Base-by-base conservation (phyloP, 2,888 invertebrate genomes). In the Neocrepidodera transversa region DNA sequence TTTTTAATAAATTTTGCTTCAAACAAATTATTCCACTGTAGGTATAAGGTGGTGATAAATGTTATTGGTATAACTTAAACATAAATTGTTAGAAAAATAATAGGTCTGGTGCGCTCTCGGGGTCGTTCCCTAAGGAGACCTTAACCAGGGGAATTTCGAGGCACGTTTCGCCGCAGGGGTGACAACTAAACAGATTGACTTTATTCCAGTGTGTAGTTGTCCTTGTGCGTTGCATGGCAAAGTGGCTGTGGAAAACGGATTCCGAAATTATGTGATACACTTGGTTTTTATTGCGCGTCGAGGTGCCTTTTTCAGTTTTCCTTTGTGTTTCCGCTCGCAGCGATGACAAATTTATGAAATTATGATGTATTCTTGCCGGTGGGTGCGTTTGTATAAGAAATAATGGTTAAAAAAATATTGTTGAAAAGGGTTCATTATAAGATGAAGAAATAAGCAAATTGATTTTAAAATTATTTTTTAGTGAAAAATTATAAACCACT, bases 181-280 rank as follows among this genome's bases (percentile, higher is more conserved):
- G 72, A 70, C 72, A 72, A 71, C 73, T 70, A 72, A 73, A 72
- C 73, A 71, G 72, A 73, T 73, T 72, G 72, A 70, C 70, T 72
- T 70, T 71, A 70, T 72, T 70, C 68, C 66, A 65, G 36, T 35
- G 61, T 59, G 54, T 57, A 59, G 64, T 61, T 59, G 55, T 59
- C 52, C 48, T 52, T 55, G 58, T 58, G 58, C 43, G 36, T 56
- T 53, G 60, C 56, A 50, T 42, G 49, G 45, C 30, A 28, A 57
- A 58, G 32, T 57, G 5, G 43, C 20, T 50, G 40, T 42, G 45
- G 50, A 52, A 59, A 36, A 55, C 36, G 30, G 42, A n/a, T 14
- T 20, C 45, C 49, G 43, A 55, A 63, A 65, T 65, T 63, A 63
- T 60, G 62, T 52, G 60, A 65, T 60, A 63, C 60, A 42, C 58